These are phyloP conservation scores for Cantharis flavilabris DNA, from an alignment of 2,888 invertebrate species.

Conservation along the genomic window DNA sequence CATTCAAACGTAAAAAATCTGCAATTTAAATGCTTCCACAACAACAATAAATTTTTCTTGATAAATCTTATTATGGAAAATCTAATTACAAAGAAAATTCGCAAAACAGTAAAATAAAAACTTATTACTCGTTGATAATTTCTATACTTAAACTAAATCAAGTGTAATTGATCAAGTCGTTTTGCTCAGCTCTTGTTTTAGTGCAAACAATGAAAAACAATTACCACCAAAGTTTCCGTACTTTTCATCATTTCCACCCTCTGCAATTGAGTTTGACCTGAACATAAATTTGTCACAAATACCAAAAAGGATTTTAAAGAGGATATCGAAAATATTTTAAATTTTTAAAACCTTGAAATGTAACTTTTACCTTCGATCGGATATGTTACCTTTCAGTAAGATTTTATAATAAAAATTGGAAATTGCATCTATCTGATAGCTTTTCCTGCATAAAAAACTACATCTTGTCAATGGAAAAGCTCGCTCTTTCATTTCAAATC, in stretches of 20 bases:
- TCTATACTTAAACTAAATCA: not conserved
- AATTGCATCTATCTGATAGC: not conserved
- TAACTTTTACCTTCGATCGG: not conserved
- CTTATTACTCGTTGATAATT: not conserved
- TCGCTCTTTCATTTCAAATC: not conserved
- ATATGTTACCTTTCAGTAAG: not conserved
- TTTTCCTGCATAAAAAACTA: not conserved
- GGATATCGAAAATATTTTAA: not conserved
- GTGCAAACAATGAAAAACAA: not conserved
- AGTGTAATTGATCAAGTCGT: not conserved
- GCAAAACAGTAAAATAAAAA: not conserved
- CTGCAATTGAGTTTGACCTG: not conserved
- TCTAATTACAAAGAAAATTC: not conserved
- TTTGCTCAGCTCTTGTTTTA: not conserved
- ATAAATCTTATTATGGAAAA: not conserved
- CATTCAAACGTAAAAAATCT: not conserved
- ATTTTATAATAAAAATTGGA: not conserved
- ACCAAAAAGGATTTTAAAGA: no score
- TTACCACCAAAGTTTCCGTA: not conserved
- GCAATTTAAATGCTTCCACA: not conserved
- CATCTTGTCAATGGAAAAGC: not conserved
- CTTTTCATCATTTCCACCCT: not conserved
- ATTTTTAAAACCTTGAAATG: not conserved
- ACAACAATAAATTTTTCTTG: not conserved
- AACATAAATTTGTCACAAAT: no score